Evolutionary conservation across 2,888 invertebrate genomes (phyloP).

Genomic region (Hypomecis atomaria): DNA sequence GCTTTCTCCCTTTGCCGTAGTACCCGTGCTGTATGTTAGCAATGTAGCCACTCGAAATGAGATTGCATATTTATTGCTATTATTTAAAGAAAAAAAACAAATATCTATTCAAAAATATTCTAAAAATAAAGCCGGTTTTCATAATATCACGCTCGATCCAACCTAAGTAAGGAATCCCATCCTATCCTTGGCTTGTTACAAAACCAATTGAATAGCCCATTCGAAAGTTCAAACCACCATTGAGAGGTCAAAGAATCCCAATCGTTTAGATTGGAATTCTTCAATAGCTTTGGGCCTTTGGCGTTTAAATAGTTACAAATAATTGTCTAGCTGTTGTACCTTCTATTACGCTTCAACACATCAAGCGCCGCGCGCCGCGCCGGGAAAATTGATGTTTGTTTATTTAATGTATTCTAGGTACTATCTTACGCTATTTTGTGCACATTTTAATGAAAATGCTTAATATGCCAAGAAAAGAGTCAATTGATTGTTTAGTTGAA

Average conservation of each 20-base stretch:
- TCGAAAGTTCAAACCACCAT: slow-evolving; percentile 15
- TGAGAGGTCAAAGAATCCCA: slow-evolving; percentile 12
- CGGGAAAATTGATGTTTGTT: not conserved
- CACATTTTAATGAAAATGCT: too few species aligned
- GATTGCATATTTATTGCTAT: too few species aligned
- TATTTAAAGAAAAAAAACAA: too few species aligned
- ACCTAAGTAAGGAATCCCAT: not conserved
- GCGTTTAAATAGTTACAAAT: slow-evolving; percentile 19
- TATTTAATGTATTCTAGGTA: not conserved
- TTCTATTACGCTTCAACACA: not conserved
- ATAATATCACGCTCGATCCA: too few species aligned
- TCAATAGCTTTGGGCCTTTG: slow-evolving; percentile 15
- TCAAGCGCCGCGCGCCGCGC: not conserved
- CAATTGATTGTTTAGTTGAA: too few species aligned
- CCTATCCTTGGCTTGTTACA: slow-evolving; percentile 2
- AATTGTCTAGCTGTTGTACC: slow-evolving; percentile 4
- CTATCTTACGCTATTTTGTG: not conserved
- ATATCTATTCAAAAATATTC: too few species aligned
- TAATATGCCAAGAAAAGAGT: too few species aligned
- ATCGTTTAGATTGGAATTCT: slow-evolving; percentile 23
- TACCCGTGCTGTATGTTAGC: too few species aligned
- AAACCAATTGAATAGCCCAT: slow-evolving; percentile 18
- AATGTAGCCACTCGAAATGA: too few species aligned
- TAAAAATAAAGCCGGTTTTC: too few species aligned
- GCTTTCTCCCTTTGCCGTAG: too few species aligned